These are phyloP conservation scores for Drosophila pullipes DNA, from an alignment of 2,888 invertebrate species.

Conservation along the genomic window DNA sequence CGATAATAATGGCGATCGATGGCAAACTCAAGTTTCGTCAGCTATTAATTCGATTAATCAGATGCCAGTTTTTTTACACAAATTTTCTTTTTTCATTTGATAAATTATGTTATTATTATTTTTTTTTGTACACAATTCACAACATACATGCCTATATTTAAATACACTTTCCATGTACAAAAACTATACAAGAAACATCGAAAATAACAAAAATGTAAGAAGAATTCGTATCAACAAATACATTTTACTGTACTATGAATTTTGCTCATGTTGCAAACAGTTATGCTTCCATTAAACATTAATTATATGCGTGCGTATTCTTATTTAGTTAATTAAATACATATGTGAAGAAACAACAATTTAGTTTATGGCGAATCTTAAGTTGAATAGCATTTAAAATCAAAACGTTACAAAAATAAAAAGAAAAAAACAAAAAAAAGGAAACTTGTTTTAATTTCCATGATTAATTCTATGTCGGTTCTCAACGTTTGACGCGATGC, in stretches of 20 bases:
- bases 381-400: slow-evolving; percentile 61
- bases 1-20: slow-evolving; percentile 22
- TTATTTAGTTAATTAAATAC: slow-evolving; percentile 68
- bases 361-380: slow-evolving; percentile 72
- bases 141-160: slow-evolving; percentile 27
- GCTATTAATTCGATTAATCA: slow-evolving; percentile 10
- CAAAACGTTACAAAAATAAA: slow-evolving; percentile 69
- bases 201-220: slow-evolving; percentile 19
- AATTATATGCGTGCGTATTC: slow-evolving; percentile 63
- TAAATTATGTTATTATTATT: slow-evolving; percentile 25
- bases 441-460: not conserved
- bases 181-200: slow-evolving; percentile 14
- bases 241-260: slow-evolving; percentile 47
- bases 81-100: slow-evolving; percentile 44
- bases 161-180: slow-evolving; percentile 48
- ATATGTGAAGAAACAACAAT: slow-evolving; percentile 54
- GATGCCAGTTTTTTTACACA: slow-evolving; percentile 48
- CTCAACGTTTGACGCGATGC: not conserved
- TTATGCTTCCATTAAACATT: slow-evolving; percentile 72
- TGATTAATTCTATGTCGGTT: not conserved
- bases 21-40: slow-evolving; percentile 24
- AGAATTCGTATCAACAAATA: slow-evolving; percentile 22
- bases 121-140: slow-evolving; percentile 11
- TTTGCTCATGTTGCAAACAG: slow-evolving; percentile 54
- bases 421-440: not conserved